A percentile compares a stretch with the other conserved stretches of the same genome.
Conservation (phyloP, 2,797 vertebrate species). For the Trematomus bernacchii region DNA sequence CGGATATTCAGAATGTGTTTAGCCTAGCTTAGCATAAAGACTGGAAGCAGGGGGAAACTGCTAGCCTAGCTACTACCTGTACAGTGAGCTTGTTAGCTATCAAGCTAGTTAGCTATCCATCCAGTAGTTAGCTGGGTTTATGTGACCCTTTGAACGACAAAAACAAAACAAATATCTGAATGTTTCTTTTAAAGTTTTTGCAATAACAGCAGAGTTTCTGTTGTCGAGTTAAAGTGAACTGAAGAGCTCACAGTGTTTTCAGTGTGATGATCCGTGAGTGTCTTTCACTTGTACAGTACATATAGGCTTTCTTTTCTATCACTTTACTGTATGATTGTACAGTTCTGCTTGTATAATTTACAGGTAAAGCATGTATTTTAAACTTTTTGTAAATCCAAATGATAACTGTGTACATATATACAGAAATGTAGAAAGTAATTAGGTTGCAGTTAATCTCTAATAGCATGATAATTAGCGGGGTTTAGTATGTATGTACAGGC, state of each 20-base stretch:
- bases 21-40: slow-evolving; percentile 24
- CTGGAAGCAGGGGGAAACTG: neutral
- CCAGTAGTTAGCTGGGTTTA: neutral
- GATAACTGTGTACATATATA: slow-evolving; percentile 77
- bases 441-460: slow-evolving; percentile 79
- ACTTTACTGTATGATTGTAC: slow-evolving; percentile 89
- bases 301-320: slow-evolving; percentile 84
- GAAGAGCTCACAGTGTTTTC: slow-evolving; percentile 47
- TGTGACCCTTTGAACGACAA: neutral
- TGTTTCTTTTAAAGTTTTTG: slow-evolving; percentile 46
- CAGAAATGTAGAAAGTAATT: slow-evolving; percentile 73
- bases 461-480: slow-evolving; percentile 90
- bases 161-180: slow-evolving; percentile 15
- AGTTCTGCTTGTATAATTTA: slow-evolving; percentile 92
- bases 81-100: slow-evolving; percentile 1
- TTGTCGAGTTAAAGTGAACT: slow-evolving; percentile 10
- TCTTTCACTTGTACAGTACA: slow-evolving; percentile 76
- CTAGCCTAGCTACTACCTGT: slow-evolving; percentile 2
- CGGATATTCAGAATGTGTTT: neutral
- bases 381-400: slow-evolving; percentile 80
- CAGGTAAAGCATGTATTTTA: slow-evolving; percentile 86
- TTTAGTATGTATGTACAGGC: slow-evolving; percentile 86
- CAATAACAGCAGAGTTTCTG: slow-evolving; percentile 61
- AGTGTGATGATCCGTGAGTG: slow-evolving; percentile 73
- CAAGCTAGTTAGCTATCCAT: neutral